Evolutionary conservation across 2,113 vertebrate genomes (phyloP).

Genomic region (Hyperopisus bebe): DNA sequence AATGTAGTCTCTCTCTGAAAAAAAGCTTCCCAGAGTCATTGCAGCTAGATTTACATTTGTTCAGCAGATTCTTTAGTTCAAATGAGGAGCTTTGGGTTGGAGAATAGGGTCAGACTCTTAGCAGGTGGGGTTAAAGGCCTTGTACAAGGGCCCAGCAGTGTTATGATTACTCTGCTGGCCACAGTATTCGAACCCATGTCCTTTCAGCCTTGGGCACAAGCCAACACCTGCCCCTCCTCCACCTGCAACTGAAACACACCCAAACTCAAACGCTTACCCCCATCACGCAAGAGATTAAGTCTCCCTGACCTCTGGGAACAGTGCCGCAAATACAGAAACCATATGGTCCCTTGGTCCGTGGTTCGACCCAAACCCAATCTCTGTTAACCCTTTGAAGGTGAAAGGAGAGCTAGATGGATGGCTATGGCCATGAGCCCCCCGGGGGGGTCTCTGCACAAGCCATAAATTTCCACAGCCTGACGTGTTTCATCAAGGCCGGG

Average conservation of each 20-base stretch:
- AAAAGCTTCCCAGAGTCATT: neutral
- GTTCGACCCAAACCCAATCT: neutral
- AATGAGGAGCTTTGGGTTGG: neutral
- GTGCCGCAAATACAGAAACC: neutral
- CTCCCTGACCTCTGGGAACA: neutral
- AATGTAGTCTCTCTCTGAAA: neutral
- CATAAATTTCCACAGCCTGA: slow-evolving; percentile 29
- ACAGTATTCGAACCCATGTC: neutral
- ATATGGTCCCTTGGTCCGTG: neutral
- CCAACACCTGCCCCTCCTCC: neutral
- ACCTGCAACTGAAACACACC: neutral
- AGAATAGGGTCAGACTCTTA: neutral
- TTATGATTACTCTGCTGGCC: neutral
- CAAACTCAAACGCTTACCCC: neutral
- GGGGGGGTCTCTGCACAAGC: neutral
- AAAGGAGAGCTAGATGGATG: slow-evolving; percentile 25
- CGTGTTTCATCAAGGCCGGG: slow-evolving; percentile 23
- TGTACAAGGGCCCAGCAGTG: neutral
- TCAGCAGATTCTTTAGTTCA: neutral
- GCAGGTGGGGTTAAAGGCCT: neutral
- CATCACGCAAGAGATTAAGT: neutral
- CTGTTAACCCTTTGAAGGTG: slow-evolving; percentile 28
- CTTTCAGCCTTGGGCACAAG: neutral
- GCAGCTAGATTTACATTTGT: neutral
- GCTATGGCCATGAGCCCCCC: neutral